Conservation (phyloP, 2,888 invertebrate species). For the Drepanosiphum platanoidis region DNA sequence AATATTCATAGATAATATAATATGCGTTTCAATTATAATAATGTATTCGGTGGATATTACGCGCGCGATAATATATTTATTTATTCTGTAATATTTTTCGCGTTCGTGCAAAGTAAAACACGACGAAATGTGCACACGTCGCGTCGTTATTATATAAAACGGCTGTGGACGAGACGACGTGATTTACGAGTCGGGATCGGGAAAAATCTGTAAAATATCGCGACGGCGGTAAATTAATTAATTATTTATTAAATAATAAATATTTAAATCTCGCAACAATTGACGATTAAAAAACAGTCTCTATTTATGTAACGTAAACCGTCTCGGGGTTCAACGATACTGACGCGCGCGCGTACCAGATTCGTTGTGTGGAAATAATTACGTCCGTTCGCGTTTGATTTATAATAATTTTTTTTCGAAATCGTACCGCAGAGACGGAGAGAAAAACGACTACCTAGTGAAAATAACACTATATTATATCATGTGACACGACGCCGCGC, state of each 20-base stretch:
- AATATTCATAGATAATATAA: background rate
- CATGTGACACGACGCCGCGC: background rate
- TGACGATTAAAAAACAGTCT: too few relatives aligned
- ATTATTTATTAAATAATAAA: too few relatives aligned
- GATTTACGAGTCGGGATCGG: too few relatives aligned
- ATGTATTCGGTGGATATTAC: background rate
- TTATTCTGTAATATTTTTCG: too few relatives aligned
- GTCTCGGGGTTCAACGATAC: background rate
- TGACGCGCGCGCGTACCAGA: background rate
- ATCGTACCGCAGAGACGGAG: background rate
- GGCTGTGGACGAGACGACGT: too few relatives aligned
- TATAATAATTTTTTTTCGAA: background rate
- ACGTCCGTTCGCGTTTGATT: background rate
- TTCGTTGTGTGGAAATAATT: background rate
- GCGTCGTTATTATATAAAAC: too few relatives aligned
- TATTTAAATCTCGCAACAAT: too few relatives aligned
- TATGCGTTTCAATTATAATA: background rate
- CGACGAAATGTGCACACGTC: too few relatives aligned
- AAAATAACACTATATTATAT: background rate
- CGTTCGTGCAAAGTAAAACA: too few relatives aligned
- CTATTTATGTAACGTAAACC: background rate
- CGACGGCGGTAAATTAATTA: too few relatives aligned
- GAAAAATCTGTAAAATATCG: too few relatives aligned
- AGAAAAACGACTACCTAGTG: constrained; percentile 25
- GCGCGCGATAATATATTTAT: too few relatives aligned